Percentiles rank a stretch among this genome's conserved stretches.
Evolutionary conservation across 2,888 invertebrate species (phyloP).

Genomic region (Didymodactylos carnosus): DNA sequence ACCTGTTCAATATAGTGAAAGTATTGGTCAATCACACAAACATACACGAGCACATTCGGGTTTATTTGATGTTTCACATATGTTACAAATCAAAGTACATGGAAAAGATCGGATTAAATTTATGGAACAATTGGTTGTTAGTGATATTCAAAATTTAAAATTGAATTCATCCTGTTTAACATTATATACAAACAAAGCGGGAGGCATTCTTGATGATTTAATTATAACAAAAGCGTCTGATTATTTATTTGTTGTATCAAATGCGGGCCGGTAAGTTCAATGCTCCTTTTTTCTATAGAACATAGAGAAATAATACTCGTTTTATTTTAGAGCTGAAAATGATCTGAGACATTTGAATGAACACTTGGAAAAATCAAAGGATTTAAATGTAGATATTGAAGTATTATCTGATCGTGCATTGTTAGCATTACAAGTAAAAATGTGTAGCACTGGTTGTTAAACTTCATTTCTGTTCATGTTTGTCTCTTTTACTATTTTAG

Average conservation of each 20-base stretch:
- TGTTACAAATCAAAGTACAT: slow-evolving; percentile 49
- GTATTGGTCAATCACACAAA: slow-evolving; percentile 61
- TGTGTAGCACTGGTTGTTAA: neutral
- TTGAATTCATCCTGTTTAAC: slow-evolving; percentile 28
- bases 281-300: too few relatives aligned
- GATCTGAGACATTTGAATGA: slow-evolving; percentile 37
- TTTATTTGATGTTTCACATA: slow-evolving; percentile 72
- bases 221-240: slow-evolving; percentile 66
- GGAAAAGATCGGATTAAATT: slow-evolving; percentile 49
- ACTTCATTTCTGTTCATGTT: too few relatives aligned
- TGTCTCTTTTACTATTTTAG: too few relatives aligned
- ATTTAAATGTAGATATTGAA: slow-evolving; percentile 49
- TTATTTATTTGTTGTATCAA: slow-evolving; percentile 74
- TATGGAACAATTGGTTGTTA: slow-evolving; percentile 66
- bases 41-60: slow-evolving; percentile 45
- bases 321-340: too few relatives aligned
- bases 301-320: too few relatives aligned
- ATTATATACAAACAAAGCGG: slow-evolving; percentile 61
- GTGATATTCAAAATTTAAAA: slow-evolving; percentile 46
- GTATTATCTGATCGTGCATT: slow-evolving; percentile 51
- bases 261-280: slow-evolving; percentile 83
- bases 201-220: slow-evolving; percentile 81
- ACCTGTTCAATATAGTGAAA: slow-evolving; percentile 67
- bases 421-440: slow-evolving; percentile 36
- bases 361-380: slow-evolving; percentile 27